A percentile compares a stretch with the other conserved stretches of the same genome.
These are phyloP conservation scores for Australoheros facetus DNA, from an alignment of 2,797 vertebrate genomes.

Conservation along the genomic window DNA sequence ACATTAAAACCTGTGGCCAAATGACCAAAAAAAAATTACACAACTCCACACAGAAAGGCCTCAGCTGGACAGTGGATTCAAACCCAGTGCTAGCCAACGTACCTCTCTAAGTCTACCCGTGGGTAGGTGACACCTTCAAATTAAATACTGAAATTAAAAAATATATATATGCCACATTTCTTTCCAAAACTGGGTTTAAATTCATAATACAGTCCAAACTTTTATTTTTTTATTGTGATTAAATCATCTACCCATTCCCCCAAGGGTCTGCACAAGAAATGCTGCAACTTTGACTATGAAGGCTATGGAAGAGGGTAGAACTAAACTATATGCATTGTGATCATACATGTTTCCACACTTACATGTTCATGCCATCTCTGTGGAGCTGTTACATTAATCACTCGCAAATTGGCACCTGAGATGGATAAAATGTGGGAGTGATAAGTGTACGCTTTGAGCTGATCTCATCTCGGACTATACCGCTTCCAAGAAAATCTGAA, in stretches of 20 bases:
- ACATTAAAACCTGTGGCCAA: neutral
- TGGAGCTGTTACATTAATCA: conserved; percentile 28
- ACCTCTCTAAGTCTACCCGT: neutral
- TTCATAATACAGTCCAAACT: neutral
- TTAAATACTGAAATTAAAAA: neutral
- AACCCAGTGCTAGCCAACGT: neutral
- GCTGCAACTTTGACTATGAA: neutral
- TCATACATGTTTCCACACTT: neutral
- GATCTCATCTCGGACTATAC: conserved; percentile 69
- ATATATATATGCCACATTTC: neutral
- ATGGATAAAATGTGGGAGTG: conserved; percentile 57
- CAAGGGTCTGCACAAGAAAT: too few species aligned
- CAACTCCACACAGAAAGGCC: neutral
- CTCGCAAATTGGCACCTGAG: conserved; percentile 9
- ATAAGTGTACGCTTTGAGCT: conserved; percentile 30
- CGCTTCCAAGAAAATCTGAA: conserved; percentile 75
- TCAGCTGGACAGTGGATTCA: neutral
- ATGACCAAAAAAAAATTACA: neutral
- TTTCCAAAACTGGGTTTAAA: neutral
- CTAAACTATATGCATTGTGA: neutral
- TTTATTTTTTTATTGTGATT: neutral
- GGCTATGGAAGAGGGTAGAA: too few species aligned
- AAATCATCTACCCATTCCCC: neutral
- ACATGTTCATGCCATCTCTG: neutral
- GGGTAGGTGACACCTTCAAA: neutral